Percentiles rank a stretch among this genome's conserved stretches.
Evolutionary conservation across 2,888 invertebrate species (phyloP).

Genomic region (Brachypalpus laphriformis): DNA sequence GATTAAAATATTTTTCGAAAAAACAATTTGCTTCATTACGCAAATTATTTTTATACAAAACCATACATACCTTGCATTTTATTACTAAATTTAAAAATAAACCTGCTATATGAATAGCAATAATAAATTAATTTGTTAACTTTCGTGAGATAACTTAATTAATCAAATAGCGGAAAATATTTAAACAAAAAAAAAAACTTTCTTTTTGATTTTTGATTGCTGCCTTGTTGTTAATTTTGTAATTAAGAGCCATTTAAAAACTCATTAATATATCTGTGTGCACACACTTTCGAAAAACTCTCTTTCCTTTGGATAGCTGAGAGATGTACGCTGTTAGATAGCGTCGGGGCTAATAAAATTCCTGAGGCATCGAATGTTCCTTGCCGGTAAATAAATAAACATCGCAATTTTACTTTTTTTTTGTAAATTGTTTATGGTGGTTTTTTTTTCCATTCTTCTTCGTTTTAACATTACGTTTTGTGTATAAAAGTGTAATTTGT

Average conservation of each 20-base stretch:
- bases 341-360: neutral
- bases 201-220: slow-evolving; percentile 21
- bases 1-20: slow-evolving; percentile 5
- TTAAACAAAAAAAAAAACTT: slow-evolving; percentile 23
- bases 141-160: slow-evolving; percentile 4
- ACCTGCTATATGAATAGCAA: neutral
- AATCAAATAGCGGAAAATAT: slow-evolving; percentile 22
- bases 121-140: slow-evolving; percentile 13
- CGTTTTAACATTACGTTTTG: neutral
- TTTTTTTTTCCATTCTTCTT: neutral
- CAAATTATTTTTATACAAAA: slow-evolving; percentile 15
- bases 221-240: slow-evolving; percentile 16
- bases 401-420: neutral
- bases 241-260: slow-evolving; percentile 47
- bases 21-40: neutral
- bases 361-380: neutral
- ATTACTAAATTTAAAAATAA: slow-evolving; percentile 23
- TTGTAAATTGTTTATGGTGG: neutral
- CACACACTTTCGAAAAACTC: neutral
- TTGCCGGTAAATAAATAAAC: slow-evolving; percentile 8
- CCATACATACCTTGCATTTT: neutral
- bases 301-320: neutral
- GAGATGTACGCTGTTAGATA: neutral
- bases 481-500: neutral
- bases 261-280: slow-evolving; percentile 24